Evolutionary conservation across 35 echinoderm and acorn worm genomes (phyloP).

Genomic region (Chiridota heheva): DNA sequence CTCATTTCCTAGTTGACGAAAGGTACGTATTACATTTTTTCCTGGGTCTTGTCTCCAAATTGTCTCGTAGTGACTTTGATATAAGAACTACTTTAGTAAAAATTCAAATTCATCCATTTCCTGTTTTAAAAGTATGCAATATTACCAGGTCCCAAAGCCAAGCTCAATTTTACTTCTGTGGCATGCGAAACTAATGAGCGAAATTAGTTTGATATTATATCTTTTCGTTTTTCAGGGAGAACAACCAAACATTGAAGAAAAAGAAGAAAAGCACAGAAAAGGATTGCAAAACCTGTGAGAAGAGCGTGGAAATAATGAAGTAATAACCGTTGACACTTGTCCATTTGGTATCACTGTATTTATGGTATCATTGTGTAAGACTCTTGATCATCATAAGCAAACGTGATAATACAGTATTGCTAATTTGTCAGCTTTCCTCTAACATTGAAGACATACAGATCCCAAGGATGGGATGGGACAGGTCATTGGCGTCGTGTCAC

Average conservation of each 20-base stretch:
- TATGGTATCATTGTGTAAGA: background rate
- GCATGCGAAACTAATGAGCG: background rate
- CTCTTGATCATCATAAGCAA: background rate
- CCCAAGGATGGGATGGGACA: no score
- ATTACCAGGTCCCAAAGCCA: background rate
- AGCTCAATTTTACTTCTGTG: background rate
- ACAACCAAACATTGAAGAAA: constrained; percentile 1
- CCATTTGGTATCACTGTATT: background rate
- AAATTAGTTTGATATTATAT: background rate
- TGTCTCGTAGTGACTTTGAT: background rate
- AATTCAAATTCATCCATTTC: background rate
- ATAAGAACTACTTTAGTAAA: background rate
- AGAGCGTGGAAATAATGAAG: constrained; percentile 37
- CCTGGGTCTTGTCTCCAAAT: background rate
- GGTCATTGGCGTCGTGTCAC: no score
- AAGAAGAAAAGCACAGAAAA: background rate
- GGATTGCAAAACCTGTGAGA: background rate
- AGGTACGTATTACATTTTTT: constrained; percentile 30
- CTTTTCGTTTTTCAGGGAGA: background rate
- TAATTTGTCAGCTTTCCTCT: background rate
- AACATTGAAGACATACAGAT: background rate
- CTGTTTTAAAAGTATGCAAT: background rate
- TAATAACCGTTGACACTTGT: background rate
- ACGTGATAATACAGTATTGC: background rate
- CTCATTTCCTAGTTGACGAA: constrained; percentile 60